Percentiles rank a stretch among this genome's conserved stretches.
phyloP scores from a whole-genome alignment of 2,113 vertebrate species.

The Delphinapterus leucas region DNA sequence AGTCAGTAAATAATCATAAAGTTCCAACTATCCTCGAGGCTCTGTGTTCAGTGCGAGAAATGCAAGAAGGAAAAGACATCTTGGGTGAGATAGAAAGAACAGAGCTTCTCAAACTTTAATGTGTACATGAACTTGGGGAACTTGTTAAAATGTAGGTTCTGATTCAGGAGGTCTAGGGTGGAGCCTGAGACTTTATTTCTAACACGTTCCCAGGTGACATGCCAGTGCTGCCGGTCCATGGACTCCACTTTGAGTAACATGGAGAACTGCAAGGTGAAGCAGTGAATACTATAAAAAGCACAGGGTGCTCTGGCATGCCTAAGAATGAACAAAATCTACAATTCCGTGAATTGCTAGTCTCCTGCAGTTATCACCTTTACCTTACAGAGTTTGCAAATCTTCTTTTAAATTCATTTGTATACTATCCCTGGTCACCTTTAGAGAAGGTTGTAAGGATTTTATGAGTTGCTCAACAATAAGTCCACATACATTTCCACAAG shows the following conservation, averaged over 20 bases:
- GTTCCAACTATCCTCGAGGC: not conserved
- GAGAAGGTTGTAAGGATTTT: not conserved
- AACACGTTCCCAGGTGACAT: not conserved
- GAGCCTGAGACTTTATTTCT: not conserved
- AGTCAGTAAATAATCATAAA: constrained; percentile 32
- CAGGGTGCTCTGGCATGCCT: not conserved
- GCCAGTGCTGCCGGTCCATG: not conserved
- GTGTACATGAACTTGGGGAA: not conserved
- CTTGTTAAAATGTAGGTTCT: constrained; percentile 24
- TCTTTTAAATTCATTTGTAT: not conserved
- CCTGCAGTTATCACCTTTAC: not conserved
- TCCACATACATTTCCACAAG: not conserved
- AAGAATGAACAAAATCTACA: not conserved
- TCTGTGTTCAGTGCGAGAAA: constrained; percentile 10
- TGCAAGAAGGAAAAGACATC: constrained; percentile 17
- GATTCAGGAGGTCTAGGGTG: not conserved
- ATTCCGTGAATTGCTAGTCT: not conserved
- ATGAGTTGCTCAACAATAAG: constrained; percentile 30
- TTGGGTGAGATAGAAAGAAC: not conserved
- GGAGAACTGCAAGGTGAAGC: not conserved
- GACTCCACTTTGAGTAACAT: not conserved
- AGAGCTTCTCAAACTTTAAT: not conserved
- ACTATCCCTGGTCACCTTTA: not conserved
- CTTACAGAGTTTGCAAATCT: not conserved
- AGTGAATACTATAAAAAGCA: not conserved